Evolutionary conservation across 2,797 vertebrate genomes (phyloP).

Genomic region (Cetoscarus ocellatus): DNA sequence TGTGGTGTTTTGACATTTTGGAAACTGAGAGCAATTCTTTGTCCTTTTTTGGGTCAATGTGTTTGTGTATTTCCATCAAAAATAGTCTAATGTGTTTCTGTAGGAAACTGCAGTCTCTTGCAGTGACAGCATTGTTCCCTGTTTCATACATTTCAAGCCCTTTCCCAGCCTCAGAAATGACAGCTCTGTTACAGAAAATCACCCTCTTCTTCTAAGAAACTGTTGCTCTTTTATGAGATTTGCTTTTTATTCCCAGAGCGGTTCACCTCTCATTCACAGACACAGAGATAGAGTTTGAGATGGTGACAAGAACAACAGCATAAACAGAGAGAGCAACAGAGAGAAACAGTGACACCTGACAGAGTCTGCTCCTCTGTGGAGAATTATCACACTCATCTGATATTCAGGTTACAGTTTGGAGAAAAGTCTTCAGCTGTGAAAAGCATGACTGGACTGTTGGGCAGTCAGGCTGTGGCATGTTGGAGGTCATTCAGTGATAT

Average conservation of each 20-base stretch:
- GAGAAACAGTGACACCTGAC: conserved; percentile 49
- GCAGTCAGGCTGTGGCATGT: conserved; percentile 59
- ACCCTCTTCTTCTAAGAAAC: conserved; percentile 41
- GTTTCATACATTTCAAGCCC: conserved; percentile 38
- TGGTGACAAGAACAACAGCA: conserved; percentile 33
- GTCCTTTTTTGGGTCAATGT: too few species aligned
- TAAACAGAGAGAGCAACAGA: conserved; percentile 19
- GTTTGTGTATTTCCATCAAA: too few species aligned
- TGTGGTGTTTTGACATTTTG: too few species aligned
- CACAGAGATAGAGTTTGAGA: conserved; percentile 16
- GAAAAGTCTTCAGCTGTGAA: conserved; percentile 59
- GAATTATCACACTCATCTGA: conserved; percentile 71
- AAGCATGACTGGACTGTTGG: conserved; percentile 57
- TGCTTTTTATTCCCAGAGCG: conserved; percentile 36
- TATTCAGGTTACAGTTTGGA: conserved; percentile 66
- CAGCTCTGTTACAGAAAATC: conserved; percentile 31
- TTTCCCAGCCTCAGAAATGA: conserved; percentile 15
- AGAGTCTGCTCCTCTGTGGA: conserved; percentile 48
- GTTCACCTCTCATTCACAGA: conserved; percentile 29
- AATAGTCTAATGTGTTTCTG: too few species aligned
- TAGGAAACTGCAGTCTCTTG: neutral
- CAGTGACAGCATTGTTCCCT: conserved; percentile 5
- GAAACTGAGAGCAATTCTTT: too few species aligned
- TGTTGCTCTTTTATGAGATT: conserved; percentile 39
- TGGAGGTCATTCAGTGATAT: conserved; percentile 82